These are phyloP conservation scores for Lycaon pictus DNA, from an alignment of 2,113 vertebrate genomes.

Conservation along the genomic window DNA sequence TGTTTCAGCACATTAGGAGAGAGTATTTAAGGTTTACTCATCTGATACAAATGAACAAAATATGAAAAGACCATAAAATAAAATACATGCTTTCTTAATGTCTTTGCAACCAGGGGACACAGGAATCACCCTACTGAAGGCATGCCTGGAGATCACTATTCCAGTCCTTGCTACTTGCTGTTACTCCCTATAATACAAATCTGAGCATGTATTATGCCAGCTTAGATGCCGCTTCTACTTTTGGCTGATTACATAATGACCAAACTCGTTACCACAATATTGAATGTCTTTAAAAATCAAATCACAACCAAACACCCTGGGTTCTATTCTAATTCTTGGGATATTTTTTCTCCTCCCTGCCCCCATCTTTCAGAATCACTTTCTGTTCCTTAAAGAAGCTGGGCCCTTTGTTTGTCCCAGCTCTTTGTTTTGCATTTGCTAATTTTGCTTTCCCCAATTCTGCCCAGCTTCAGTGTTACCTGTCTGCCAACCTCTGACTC, in stretches of 20 bases:
- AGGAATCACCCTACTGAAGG: accelerated
- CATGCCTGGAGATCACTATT: accelerated
- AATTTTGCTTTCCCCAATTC: not conserved
- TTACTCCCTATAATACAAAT: not conserved
- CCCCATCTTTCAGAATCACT: not conserved
- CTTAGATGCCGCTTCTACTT: not conserved
- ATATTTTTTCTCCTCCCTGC: not conserved
- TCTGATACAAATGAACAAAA: not conserved
- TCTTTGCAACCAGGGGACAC: not conserved
- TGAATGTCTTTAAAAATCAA: not conserved
- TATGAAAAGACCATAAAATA: not conserved
- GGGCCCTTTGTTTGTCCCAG: not conserved
- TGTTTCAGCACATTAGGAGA: not conserved
- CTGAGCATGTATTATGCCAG: not conserved
- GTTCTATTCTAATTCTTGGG: not conserved
- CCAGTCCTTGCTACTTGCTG: not conserved
- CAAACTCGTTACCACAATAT: not conserved
- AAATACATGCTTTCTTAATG: not conserved
- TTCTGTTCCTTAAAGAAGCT: not conserved
- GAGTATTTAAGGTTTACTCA: not conserved
- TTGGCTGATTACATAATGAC: not conserved
- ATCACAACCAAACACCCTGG: not conserved
- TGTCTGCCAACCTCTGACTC: not conserved
- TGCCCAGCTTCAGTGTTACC: not conserved
- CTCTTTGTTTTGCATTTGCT: not conserved